Conservation (phyloP, 2,888 invertebrate genomes). For the Pristionchus fissidentatus region DNA sequence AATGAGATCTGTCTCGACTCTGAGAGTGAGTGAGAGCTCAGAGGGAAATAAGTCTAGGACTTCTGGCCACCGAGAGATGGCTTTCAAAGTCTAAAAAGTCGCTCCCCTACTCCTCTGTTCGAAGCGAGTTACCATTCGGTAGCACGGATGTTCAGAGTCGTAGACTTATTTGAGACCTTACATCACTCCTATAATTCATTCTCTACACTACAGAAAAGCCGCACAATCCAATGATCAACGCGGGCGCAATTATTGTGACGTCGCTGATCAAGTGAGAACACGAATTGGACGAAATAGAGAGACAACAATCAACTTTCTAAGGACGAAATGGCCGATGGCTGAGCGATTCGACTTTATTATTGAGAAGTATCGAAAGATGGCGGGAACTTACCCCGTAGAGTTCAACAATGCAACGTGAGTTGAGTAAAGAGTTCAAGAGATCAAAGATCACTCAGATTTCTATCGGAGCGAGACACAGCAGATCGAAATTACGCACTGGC, state of each 20-base stretch:
- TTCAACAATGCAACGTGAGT: conserved; percentile 90
- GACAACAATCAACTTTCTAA: neutral
- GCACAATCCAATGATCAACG: conserved; percentile 98
- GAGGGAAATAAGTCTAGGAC: conserved; percentile 62
- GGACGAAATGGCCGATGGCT: conserved; percentile 74
- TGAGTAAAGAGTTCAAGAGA: neutral
- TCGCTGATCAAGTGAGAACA: conserved; percentile 80
- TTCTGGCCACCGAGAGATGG: neutral
- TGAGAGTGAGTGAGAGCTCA: conserved; percentile 84
- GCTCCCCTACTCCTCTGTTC: too few species aligned
- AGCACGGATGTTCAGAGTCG: too few species aligned
- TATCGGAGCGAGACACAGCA: conserved; percentile 91
- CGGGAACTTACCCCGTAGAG: conserved; percentile 88
- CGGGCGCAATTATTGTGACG: conserved; percentile 92
- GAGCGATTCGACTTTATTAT: conserved; percentile 77
- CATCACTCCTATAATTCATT: too few species aligned
- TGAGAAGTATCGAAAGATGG: conserved; percentile 79
- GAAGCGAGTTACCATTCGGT: too few species aligned
- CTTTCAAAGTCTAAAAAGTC: neutral
- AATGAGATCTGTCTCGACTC: conserved; percentile 94
- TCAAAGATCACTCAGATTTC: conserved; percentile 53
- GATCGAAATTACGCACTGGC: conserved; percentile 96
- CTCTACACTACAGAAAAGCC: conserved; percentile 80
- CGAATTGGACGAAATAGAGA: conserved; percentile 66
- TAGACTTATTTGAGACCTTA: neutral